Base-by-base conservation (phyloP, 2,888 invertebrate species). In the Cordilura impudica region DNA sequence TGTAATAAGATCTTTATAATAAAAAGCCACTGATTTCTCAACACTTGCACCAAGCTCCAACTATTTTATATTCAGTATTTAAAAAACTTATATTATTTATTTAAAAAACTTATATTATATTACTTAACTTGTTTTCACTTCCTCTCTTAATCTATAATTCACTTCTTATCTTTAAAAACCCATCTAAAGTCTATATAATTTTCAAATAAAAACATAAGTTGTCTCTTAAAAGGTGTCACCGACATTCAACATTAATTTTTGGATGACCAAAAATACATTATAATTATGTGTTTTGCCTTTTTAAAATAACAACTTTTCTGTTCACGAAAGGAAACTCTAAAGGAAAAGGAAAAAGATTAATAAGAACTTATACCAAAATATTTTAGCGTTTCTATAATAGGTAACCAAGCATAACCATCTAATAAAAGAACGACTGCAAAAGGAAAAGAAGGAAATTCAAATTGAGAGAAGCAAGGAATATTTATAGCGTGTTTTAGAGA, bases 141-240 rank as follows among this genome's bases (percentile, higher is more conserved):
- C n/a, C n/a, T 45, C 43, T 18, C 21, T 31, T 49, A 29, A 39
- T 26, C 53, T 8, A 43, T 56, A 72, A 58, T 65, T 72, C 56
- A 49, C 10, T 54, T 43, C 31, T 71, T 63, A 71, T 71, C 71
- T 45, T 31, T 4, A 29, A 1, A 12, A 51, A 26, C n/a, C n/a
- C 39, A 70, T 61, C 61, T 54, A n/a, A 69, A 65, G 31, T 19
- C 29, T 51, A 49, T n/a, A n/a, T 60, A 56, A 58, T 45, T 60
- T 19, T 12, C 47, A 31, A 5, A 23, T 14, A 45, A 3, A n/a
- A 65, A 39, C 12, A 56, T n/a, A 21, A 58, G 26, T 26, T 39
- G 18, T 58, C 12, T 39, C 2, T 14, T 72, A 53, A 63, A 67
- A 72, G 65, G 71, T 76, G 75, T 76, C 69, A 58, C 58, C 47